Evolutionary conservation across 2,888 invertebrate species (phyloP), one percentile per base, ranked within the genome.

Genomic region (Smittia sp.): DNA sequence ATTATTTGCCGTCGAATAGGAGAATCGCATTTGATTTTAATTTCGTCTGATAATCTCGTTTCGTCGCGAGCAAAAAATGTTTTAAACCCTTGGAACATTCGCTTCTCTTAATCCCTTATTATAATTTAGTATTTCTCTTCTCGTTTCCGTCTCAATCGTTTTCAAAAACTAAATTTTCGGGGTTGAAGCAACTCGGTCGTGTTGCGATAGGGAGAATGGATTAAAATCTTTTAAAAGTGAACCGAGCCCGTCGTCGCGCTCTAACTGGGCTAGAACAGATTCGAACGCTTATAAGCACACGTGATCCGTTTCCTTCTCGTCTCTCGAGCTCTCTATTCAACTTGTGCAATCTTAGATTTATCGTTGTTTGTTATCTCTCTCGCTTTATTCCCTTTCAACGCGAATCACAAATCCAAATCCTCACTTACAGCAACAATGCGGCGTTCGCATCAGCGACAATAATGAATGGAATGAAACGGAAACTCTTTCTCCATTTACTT

Each of bases 391-490:
- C 22, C 22, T 22, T 58, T 58, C 22, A 22, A 20, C 18, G 58
- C 15, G 27, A 63, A 63, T 13, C n/a, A 58, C 15, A 25, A 63
- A 63, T 63, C 63, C 63, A 63, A 27, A 63, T 63, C 63, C 63
- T n/a, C 63, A 63, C 63, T 27, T 27, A 63, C n/a, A 63, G 27
- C 25, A 24, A 63, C 63, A 63, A 63, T 63, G 4, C n/a, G 20
- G 18, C 7, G 58, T 58, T 58, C 63, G 9, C 27, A 27, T 63
- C 22, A 63, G 27, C 25, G 62, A 52, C 52, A 58, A 63, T 27
- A 63, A 63, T 63, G 63, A 67, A 39, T 22, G 18, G 67, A 39
- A 13, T 27, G 32, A 68, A 70, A 54, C 69, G 69, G 69, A 70
- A 54, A 70, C 38, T 70, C 69, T 54, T 46, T 70, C 68, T 70